phyloP scores from a whole-genome alignment of 2,113 vertebrate species.

The Rhadina sibilatrix region DNA sequence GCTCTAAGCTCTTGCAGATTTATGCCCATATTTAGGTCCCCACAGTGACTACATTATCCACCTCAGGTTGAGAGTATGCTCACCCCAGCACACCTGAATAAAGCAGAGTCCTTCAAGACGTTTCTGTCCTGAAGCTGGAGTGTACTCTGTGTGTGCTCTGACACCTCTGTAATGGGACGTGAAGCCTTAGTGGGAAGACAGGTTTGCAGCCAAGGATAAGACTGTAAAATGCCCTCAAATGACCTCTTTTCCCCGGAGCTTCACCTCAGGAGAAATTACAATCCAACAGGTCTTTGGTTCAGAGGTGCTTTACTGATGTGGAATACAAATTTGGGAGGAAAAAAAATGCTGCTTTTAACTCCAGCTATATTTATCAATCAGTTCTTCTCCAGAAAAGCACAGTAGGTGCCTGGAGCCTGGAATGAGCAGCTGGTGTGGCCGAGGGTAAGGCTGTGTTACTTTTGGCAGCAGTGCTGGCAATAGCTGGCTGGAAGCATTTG shows the following conservation, averaged over 20 bases:
- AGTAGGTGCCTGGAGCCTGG: background rate
- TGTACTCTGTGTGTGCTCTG: background rate
- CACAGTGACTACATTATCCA: background rate
- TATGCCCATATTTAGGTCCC: background rate
- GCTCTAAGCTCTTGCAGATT: background rate
- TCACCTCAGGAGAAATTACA: background rate
- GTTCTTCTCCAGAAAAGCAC: background rate
- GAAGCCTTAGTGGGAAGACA: background rate
- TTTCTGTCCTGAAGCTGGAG: background rate
- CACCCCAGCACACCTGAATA: background rate
- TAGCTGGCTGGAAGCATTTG: conserved; percentile 39
- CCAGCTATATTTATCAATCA: background rate
- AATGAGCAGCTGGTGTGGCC: conserved; percentile 42
- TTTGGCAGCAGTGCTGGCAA: conserved; percentile 28
- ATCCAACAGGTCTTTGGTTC: background rate
- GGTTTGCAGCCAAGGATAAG: background rate
- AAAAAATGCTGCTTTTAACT: background rate
- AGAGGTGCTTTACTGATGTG: background rate
- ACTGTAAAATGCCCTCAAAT: background rate
- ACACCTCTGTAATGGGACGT: background rate
- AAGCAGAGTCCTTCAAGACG: background rate
- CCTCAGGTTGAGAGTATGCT: background rate
- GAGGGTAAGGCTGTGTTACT: conserved; percentile 47
- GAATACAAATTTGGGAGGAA: background rate
- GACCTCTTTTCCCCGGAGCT: background rate